Base-by-base conservation (phyloP, 2,797 vertebrate genomes). In the Heterohyrax brucei region DNA sequence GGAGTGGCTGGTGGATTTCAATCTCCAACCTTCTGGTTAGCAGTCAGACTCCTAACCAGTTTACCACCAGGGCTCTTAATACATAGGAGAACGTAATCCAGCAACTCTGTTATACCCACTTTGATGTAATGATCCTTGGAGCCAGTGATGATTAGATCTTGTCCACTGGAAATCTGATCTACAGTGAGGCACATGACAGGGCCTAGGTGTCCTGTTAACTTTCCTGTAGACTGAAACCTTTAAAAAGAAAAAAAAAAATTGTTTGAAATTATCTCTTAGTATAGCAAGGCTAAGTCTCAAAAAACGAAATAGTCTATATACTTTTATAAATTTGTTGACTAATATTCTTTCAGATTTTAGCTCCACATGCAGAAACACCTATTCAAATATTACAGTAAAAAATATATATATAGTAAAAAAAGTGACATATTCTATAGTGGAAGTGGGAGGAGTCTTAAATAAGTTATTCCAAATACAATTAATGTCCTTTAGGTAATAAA, bases 161-260 rank as follows among this genome's bases (percentile, higher is more conserved):
- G 99, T 90, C 99, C 99, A n/a, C 96, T 99, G 70, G 99, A 99
- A 97, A 99, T 98, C 81, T 98, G 99, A 89, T 99, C 99, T 0
- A 99, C 99, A 18, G 99, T 99, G 95, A 99, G 99, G 98, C 99
- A 99, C 99, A 99, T 99, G 95, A 99, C 99, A 48, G 99, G 99
- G n/a, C 99, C 99, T 70, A 99, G 98, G 98, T 99, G 99, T 91
- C 99, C 99, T 0, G 99, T 99, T 83, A 99, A 98, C 98, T 99
- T 99, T 94, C 99, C 99, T 2, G 99, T 99, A 86, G 99, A 99
- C 39, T 99, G 99, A 98, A 99, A 99, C 98, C 99, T 99, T 95
- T 21, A 97, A 95, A 94, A 91, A 92, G 33, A 85, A 89, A 94
- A 48, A 91, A 89, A 81, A 86, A 77, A 7, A 30, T 91, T 78